These are phyloP conservation scores for Epistrophella euchroma DNA, from an alignment of 2,888 invertebrate species.

Conservation along the genomic window DNA sequence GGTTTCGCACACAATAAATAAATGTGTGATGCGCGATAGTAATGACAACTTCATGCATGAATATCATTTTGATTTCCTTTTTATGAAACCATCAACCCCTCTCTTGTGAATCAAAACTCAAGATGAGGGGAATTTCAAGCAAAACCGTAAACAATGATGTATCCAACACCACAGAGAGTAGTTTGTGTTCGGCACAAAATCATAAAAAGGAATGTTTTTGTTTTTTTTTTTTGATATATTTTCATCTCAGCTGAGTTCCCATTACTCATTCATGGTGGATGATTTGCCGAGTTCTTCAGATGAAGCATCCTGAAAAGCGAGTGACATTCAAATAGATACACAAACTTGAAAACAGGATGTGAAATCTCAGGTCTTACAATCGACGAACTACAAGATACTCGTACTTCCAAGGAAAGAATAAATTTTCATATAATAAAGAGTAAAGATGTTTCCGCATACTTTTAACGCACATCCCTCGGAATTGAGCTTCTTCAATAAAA, in stretches of 20 bases:
- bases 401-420: slow-evolving; percentile 26
- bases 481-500: slow-evolving; percentile 48
- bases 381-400: slow-evolving; percentile 3
- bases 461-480: slow-evolving; percentile 57
- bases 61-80: slow-evolving; percentile 54
- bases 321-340: slow-evolving; percentile 25
- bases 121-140: background rate
- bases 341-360: slow-evolving; percentile 22
- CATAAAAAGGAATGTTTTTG: slow-evolving; percentile 31
- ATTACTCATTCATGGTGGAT: slow-evolving; percentile 67
- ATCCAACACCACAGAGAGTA: slow-evolving; percentile 38
- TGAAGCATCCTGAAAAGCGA: slow-evolving; percentile 8
- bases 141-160: slow-evolving; percentile 52
- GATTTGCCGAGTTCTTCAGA: slow-evolving; percentile 38
- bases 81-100: slow-evolving; percentile 35
- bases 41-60: slow-evolving; percentile 58
- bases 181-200: slow-evolving; percentile 44
- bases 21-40: slow-evolving; percentile 51
- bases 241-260: slow-evolving; percentile 57
- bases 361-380: slow-evolving; percentile 36
- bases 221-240: slow-evolving; percentile 16
- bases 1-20: slow-evolving; percentile 62
- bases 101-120: slow-evolving; percentile 14
- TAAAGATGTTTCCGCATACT: slow-evolving; percentile 50
- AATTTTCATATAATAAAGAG: slow-evolving; percentile 8